phyloP scores from a whole-genome alignment of 2,888 invertebrate species.

The Sinohyriopsis cumingii region DNA sequence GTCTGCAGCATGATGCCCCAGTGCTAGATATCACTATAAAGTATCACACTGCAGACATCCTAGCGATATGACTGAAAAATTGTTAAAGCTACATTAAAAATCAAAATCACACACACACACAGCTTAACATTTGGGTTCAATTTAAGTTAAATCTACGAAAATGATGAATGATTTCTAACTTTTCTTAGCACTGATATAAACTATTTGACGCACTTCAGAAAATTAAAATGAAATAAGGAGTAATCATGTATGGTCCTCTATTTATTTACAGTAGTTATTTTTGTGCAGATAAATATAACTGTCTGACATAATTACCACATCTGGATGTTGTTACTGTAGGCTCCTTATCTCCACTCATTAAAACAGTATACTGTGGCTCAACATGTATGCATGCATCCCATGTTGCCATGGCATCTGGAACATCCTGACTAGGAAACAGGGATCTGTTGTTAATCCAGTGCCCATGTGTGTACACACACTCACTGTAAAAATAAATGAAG shows the following conservation, averaged over 20 bases:
- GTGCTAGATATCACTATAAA: too few species aligned
- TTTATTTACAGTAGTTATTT: not conserved
- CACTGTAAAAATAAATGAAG: slow-evolving; percentile 32
- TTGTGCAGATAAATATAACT: not conserved
- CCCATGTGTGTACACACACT: slow-evolving; percentile 71
- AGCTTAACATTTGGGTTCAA: too few species aligned
- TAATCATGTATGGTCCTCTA: not conserved
- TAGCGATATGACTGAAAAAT: too few species aligned
- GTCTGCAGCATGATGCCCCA: too few species aligned
- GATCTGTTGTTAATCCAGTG: slow-evolving; percentile 73
- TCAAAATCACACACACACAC: too few species aligned
- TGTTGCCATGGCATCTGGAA: slow-evolving; percentile 71
- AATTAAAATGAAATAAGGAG: too few species aligned
- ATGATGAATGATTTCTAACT: too few species aligned
- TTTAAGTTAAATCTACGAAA: too few species aligned
- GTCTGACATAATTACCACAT: not conserved
- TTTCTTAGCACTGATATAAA: too few species aligned
- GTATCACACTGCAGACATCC: too few species aligned
- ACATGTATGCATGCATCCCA: slow-evolving; percentile 69
- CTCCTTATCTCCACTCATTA: slow-evolving; percentile 69
- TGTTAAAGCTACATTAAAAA: too few species aligned
- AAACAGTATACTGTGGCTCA: slow-evolving; percentile 38
- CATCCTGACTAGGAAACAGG: slow-evolving; percentile 73
- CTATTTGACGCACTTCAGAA: too few species aligned
- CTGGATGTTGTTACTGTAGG: slow-evolving; percentile 10